A percentile compares a stretch with the other conserved stretches of the same genome.
Evolutionary conservation across 1,140 invertebrate genomes (phyloP).

Genomic region (Bactericera cockerelli): DNA sequence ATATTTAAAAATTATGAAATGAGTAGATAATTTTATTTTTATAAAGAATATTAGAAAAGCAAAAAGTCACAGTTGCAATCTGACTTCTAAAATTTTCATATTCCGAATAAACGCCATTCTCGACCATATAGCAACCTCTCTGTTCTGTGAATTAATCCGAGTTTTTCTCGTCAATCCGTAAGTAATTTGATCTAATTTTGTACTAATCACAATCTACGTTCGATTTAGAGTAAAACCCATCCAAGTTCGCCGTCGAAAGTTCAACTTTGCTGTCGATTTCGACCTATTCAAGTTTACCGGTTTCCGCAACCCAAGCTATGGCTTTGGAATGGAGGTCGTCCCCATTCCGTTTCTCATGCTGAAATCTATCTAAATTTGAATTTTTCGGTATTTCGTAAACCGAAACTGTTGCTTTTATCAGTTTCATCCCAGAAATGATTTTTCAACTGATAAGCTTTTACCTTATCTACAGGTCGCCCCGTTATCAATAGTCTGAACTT

Average conservation of each 20-base stretch:
- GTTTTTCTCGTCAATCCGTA: neutral
- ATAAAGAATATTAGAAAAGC: too few relatives aligned
- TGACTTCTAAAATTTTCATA: constrained; percentile 10
- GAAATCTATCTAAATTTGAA: neutral
- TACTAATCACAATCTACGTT: neutral
- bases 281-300: neutral
- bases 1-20: too few relatives aligned
- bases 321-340: constrained; percentile 3
- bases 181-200: neutral
- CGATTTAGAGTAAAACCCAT: neutral
- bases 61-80: constrained; percentile 7
- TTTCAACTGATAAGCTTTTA: too few relatives aligned
- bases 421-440: too few relatives aligned
- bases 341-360: neutral
- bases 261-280: neutral
- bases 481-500: too few relatives aligned
- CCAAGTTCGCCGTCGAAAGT: neutral
- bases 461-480: too few relatives aligned
- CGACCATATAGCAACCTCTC: neutral
- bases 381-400: neutral
- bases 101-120: constrained; percentile 6
- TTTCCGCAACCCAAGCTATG: neutral
- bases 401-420: neutral
- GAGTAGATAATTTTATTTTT: too few relatives aligned
- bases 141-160: neutral